A percentile compares a stretch with the other conserved stretches of the same genome.
Conservation (phyloP, 1,140 invertebrate species). For the Asobara japonica region DNA sequence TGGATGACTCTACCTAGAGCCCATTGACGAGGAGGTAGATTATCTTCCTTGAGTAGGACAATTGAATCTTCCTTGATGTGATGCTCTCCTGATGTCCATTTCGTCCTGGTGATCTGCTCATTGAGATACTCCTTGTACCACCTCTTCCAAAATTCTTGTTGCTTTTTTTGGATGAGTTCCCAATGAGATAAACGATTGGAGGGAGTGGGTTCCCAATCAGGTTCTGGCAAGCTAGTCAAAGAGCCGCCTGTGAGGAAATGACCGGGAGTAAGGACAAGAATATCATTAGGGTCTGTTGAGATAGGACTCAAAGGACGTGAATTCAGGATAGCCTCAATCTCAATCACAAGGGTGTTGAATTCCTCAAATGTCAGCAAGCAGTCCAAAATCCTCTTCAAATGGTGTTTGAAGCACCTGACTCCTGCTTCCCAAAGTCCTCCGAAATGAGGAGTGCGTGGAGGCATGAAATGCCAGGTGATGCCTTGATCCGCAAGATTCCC, state of each 20-base stretch:
- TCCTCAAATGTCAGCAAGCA: conserved; percentile 1
- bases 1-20: conserved; percentile 9
- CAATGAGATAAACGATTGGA: background rate
- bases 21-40: conserved; percentile 30
- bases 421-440: too few species aligned
- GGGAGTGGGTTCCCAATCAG: background rate
- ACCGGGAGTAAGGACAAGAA: background rate
- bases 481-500: background rate
- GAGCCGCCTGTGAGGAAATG: conserved; percentile 20
- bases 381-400: background rate
- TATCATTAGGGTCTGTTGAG: conserved; percentile 18
- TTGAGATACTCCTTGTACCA: conserved; percentile 15
- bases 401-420: conserved; percentile 28
- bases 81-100: background rate
- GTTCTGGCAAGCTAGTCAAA: background rate
- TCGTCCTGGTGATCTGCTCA: background rate
- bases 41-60: conserved; percentile 40
- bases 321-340: conserved; percentile 19
- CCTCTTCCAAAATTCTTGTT: conserved; percentile 14
- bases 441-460: conserved; percentile 17
- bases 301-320: conserved; percentile 16
- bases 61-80: conserved; percentile 15
- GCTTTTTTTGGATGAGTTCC: conserved; percentile 20
- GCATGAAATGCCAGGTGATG: conserved; percentile 21
- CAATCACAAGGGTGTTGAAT: conserved; percentile 6